These are phyloP conservation scores for Meloidogyne floridensis DNA, from an alignment of 1,140 invertebrate genomes.

Conservation along the genomic window DNA sequence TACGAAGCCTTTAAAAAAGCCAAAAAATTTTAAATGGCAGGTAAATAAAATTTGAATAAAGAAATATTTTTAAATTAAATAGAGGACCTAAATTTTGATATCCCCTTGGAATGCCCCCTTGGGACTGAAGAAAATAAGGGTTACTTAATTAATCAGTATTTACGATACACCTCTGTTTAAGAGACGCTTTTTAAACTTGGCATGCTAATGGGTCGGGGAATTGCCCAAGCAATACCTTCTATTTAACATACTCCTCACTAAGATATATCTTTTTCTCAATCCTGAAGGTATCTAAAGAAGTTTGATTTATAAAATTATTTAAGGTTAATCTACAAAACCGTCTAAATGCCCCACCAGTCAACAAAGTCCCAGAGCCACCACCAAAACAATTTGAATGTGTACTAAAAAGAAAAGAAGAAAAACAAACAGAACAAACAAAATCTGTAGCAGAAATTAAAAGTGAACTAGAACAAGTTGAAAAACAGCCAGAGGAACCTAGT, in stretches of 20 bases:
- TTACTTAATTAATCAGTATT: too few species aligned
- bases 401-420: slow-evolving; percentile 16
- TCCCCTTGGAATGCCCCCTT: too few species aligned
- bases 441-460: slow-evolving; percentile 10
- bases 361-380: slow-evolving; percentile 27
- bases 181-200: too few species aligned
- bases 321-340: not conserved
- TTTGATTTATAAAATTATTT: not conserved
- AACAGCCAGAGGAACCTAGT: not conserved
- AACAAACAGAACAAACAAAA: not conserved
- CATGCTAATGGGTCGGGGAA: too few species aligned
- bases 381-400: slow-evolving; percentile 37
- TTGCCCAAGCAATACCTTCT: too few species aligned
- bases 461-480: slow-evolving; percentile 25
- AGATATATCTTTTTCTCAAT: too few species aligned
- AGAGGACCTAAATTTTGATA: too few species aligned
- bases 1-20: slow-evolving; percentile 37
- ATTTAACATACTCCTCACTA: too few species aligned
- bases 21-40: slow-evolving; percentile 53
- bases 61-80: not conserved
- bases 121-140: too few species aligned
- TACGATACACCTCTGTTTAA: too few species aligned
- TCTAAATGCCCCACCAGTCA: slow-evolving; percentile 16
- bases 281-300: too few species aligned
- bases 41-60: slow-evolving; percentile 26